phyloP scores from a whole-genome alignment of 2,113 vertebrate species.

The Macaca fascicularis region T2T-MFA8v1.1 NC_088387.1:36852501-36853000 shows the following conservation, averaged over 20 bases:
- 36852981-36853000: background rate
- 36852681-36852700: background rate
- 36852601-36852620: conserved; percentile 29
- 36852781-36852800: background rate
- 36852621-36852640: background rate
- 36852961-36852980: background rate
- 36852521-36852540: conserved; percentile 68
- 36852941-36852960: background rate
- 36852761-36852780: background rate
- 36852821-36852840: background rate
- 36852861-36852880: background rate
- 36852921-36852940: background rate
- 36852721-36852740: conserved; percentile 32
- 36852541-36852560: conserved; percentile 86
- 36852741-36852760: conserved; percentile 43
- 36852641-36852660: background rate
- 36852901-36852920: conserved; percentile 29
- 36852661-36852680: background rate
- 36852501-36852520: conserved; percentile 9
- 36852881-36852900: background rate
- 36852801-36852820: conserved; percentile 35
- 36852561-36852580: conserved; percentile 76
- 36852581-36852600: conserved; percentile 25
- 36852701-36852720: background rate
- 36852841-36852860: conserved; percentile 40